Evolutionary conservation across 1,140 invertebrate species (phyloP).

Genomic region (Drosophila sechellia): DNA sequence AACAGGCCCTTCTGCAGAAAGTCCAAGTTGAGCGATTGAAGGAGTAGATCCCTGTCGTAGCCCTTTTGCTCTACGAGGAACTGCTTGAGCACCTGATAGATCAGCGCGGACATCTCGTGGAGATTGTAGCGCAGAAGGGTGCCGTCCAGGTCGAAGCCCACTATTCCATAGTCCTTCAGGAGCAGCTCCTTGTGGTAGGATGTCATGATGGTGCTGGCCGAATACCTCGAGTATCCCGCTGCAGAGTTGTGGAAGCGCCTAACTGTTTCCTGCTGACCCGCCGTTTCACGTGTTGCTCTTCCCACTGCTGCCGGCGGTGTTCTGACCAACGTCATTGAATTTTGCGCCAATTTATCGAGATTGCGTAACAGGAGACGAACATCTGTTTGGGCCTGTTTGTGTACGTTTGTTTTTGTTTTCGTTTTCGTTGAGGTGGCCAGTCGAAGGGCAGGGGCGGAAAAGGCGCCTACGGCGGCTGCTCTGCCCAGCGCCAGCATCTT

Average conservation of each 20-base stretch:
- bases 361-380: conserved; percentile 60
- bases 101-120: conserved; percentile 86
- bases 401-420: conserved; percentile 40
- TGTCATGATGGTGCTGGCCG: conserved; percentile 77
- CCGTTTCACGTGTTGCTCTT: conserved; percentile 11
- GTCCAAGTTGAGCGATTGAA: conserved; percentile 85
- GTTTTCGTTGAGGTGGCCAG: conserved; percentile 3
- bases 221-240: conserved; percentile 62
- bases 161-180: conserved; percentile 90
- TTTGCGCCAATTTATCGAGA: conserved; percentile 48
- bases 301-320: conserved; percentile 1
- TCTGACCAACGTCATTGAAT: conserved; percentile 17
- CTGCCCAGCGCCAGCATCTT: conserved; percentile 48
- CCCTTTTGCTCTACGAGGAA: conserved; percentile 88
- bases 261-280: not conserved
- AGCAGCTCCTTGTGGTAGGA: conserved; percentile 82
- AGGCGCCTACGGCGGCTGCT: conserved; percentile 19
- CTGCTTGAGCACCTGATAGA: conserved; percentile 87
- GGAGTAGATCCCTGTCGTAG: conserved; percentile 86
- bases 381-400: conserved; percentile 53
- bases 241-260: conserved; percentile 14
- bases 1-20: conserved; percentile 91
- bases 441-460: not conserved
- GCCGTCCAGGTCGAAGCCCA: conserved; percentile 93
- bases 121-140: conserved; percentile 90